Evolutionary conservation across 1,140 invertebrate genomes (phyloP).

Genomic region (Druon quercuslanigerum): DNA sequence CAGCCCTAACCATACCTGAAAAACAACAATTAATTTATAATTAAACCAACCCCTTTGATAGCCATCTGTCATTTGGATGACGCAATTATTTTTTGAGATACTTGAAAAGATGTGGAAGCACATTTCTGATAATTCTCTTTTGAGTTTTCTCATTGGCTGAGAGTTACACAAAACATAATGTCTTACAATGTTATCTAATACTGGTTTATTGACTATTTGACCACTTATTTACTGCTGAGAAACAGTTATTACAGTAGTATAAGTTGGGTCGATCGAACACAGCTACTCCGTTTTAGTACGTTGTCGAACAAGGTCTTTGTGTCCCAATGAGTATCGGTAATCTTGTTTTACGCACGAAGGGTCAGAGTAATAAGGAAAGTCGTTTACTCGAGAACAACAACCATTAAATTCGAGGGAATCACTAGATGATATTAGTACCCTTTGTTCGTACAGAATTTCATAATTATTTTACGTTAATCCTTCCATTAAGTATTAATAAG

Average conservation of each 20-base stretch:
- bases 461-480: slow-evolving; percentile 13
- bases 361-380: slow-evolving; percentile 31
- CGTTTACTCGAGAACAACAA: slow-evolving; percentile 20
- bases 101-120: no score
- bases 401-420: slow-evolving; percentile 11
- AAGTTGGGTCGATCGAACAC: not conserved
- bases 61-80: no score
- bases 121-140: no score
- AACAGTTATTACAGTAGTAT: slow-evolving; percentile 10
- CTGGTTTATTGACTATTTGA: not conserved
- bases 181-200: slow-evolving; percentile 43
- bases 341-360: slow-evolving; percentile 18
- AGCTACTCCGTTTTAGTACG: slow-evolving; percentile 10
- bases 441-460: not conserved
- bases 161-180: slow-evolving; percentile 37
- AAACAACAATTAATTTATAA: no score
- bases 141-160: no score
- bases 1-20: no score
- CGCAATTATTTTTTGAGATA: no score
- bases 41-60: no score
- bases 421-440: slow-evolving; percentile 12
- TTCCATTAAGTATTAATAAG: not conserved
- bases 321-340: slow-evolving; percentile 16
- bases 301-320: slow-evolving; percentile 29
- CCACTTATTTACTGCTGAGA: not conserved